Evolutionary conservation across 2,888 invertebrate genomes (phyloP).

Genomic region (Sipha maydis): DNA sequence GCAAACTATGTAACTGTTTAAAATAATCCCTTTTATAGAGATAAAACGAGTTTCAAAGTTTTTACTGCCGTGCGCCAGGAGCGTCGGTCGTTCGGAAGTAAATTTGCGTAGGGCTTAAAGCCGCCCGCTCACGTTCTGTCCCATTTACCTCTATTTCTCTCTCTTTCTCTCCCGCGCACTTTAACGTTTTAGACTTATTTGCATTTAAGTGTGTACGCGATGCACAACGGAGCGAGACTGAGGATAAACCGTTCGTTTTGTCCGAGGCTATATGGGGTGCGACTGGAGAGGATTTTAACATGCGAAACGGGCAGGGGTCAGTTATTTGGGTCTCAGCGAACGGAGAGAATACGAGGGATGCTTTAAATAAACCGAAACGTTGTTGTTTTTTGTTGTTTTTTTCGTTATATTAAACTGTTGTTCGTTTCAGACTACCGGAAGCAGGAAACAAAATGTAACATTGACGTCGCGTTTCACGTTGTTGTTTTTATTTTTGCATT

Average conservation of each 20-base stretch:
- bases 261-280: not conserved
- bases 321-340: slow-evolving; percentile 17
- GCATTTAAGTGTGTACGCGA: slow-evolving; percentile 36
- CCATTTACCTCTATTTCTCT: not conserved
- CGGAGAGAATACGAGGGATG: slow-evolving; percentile 21
- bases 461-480: slow-evolving; percentile 6
- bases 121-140: not conserved
- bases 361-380: slow-evolving; percentile 48
- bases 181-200: slow-evolving; percentile 54
- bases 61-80: slow-evolving; percentile 38
- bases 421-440: slow-evolving; percentile 24
- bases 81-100: slow-evolving; percentile 52
- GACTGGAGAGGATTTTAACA: slow-evolving; percentile 19
- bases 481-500: not conserved
- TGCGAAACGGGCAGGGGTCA: slow-evolving; percentile 49
- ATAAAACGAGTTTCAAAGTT: slow-evolving; percentile 55
- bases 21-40: slow-evolving; percentile 35
- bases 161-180: not conserved
- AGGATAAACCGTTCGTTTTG: slow-evolving; percentile 33
- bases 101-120: slow-evolving; percentile 48
- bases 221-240: slow-evolving; percentile 18
- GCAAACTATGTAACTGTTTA: slow-evolving; percentile 32
- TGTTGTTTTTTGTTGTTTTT: not conserved
- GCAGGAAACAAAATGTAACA: slow-evolving; percentile 35
- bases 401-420: slow-evolving; percentile 26